Evolutionary conservation across 2,113 vertebrate genomes (phyloP), one percentile per base, ranked within the genome.

Genomic region (Hippocampus abdominalis): DNA sequence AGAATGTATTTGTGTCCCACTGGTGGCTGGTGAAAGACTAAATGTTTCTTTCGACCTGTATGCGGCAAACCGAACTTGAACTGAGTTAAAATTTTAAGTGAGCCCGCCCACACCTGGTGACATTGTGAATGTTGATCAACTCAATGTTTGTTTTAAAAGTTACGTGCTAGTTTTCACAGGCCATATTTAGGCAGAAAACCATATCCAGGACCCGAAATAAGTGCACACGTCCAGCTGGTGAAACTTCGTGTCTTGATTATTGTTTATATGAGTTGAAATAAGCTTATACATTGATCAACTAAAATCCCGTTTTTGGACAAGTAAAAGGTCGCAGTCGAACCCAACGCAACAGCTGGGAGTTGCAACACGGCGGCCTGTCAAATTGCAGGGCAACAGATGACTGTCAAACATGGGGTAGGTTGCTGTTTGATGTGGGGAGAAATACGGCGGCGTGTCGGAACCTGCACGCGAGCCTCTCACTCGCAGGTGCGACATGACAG

Each of bases 281-380:
- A 2, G 8, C n/a, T n/a, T 48, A 3, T 48, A 48, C 4, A 48
- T 16, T 20, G 16, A 49, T 49, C 48, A n/a, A 51, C 49, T 7
- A 53, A n/a, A 53, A 4, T 10, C 3, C 21, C 8, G 49, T 53
- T 53, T 36, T 53, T n/a, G 51, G 21, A 8, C 51, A 54, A 3
- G 7, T 54, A 23, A 21, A 9, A 54, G 51, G 1, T 54, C 21
- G 9, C 36, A 23, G 39, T 42, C 11, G 0, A 23, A 23, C 4
- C 4, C 21, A 23, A 23, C 21, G n/a, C 21, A 64, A 16, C 39
- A 15, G 62, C 62, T 64, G 21, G 36, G 27, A 2, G 75, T 69
- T 83, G 46, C 69, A 62, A 78, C 32, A 73, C 51, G 74, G 51
- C 49, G 1, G n/a, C 64, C 68, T 69, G 44, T 78, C 63, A 69